These are phyloP conservation scores for Crotalus tigris DNA, from an alignment of 2,113 vertebrate genomes.

Conservation along the genomic window DNA sequence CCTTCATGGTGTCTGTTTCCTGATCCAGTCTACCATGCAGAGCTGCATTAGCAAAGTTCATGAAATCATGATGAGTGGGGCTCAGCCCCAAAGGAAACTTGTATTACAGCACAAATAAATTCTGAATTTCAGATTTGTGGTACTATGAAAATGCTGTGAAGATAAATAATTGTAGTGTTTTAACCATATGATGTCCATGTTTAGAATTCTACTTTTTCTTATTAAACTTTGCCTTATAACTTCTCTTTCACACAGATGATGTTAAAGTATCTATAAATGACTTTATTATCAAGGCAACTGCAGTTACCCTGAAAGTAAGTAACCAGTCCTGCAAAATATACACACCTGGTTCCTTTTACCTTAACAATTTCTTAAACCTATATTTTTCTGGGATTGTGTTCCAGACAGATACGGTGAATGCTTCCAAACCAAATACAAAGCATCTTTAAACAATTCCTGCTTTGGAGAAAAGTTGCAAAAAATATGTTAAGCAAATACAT, in stretches of 20 bases:
- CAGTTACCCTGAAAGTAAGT: conserved; percentile 92
- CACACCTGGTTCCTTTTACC: background rate
- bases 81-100: background rate
- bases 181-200: background rate
- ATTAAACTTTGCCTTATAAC: conserved; percentile 6
- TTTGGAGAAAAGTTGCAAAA: background rate
- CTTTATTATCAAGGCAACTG: conserved; percentile 95
- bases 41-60: background rate
- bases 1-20: background rate
- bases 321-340: background rate
- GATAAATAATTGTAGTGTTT: background rate
- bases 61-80: background rate
- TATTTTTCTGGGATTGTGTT: background rate
- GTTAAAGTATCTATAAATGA: conserved; percentile 97
- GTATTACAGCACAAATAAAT: background rate
- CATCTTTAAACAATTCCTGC: background rate
- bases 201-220: background rate
- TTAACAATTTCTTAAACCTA: background rate
- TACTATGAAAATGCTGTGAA: background rate
- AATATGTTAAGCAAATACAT: background rate
- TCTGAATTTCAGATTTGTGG: background rate
- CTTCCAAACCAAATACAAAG: background rate
- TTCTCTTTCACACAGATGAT: conserved; percentile 75
- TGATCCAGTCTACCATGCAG: background rate
- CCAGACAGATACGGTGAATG: background rate